phyloP scores from a whole-genome alignment of 2,888 invertebrate genomes.

The Platypus cylindrus region DNA sequence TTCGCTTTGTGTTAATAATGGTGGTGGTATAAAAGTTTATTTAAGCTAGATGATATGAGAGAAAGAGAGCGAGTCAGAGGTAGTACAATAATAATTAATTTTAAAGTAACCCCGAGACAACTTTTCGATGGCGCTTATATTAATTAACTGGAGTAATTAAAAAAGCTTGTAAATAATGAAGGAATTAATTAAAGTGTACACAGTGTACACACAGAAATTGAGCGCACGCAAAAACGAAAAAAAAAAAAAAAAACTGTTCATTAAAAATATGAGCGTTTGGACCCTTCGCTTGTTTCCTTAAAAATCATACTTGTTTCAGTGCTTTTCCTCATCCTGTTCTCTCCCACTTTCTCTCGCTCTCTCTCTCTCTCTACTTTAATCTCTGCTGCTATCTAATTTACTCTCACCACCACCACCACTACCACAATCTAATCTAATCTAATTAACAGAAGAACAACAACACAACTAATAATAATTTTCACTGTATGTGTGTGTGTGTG shows the following conservation, averaged over 20 bases:
- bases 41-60: slow-evolving; percentile 9
- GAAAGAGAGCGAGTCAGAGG: too few relatives aligned
- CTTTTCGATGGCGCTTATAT: slow-evolving; percentile 13
- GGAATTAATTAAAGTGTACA: slow-evolving; percentile 13
- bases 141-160: slow-evolving; percentile 13
- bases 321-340: not conserved
- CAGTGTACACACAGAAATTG: not conserved
- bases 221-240: not conserved
- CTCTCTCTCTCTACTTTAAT: slow-evolving; percentile 3
- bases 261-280: not conserved
- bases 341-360: not conserved
- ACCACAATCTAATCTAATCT: too few relatives aligned
- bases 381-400: too few relatives aligned
- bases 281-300: too few relatives aligned
- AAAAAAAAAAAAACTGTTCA: not conserved
- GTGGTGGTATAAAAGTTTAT: too few relatives aligned
- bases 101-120: slow-evolving; percentile 12
- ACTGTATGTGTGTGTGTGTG: too few relatives aligned
- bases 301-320: not conserved
- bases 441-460: slow-evolving; percentile 36
- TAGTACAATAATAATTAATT: slow-evolving; percentile 12
- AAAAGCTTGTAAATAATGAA: slow-evolving; percentile 13
- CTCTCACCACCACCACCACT: too few relatives aligned
- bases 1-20: too few relatives aligned
- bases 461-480: slow-evolving; percentile 38